phyloP scores from a whole-genome alignment of 2,888 invertebrate genomes.

The Palloptera scutellata region DNA sequence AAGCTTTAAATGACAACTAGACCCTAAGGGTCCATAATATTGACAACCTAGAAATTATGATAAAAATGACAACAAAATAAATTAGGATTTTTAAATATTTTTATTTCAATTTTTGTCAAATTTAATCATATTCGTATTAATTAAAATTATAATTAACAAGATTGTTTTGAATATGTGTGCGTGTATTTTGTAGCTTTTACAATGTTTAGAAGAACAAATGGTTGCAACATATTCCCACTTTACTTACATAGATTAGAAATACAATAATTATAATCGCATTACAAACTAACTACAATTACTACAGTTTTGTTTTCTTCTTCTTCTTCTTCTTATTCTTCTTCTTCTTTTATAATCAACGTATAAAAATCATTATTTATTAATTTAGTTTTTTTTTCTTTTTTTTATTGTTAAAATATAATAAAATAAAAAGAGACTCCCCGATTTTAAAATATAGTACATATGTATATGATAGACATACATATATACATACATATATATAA shows the following conservation, averaged over 20 bases:
- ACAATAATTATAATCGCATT: too few relatives aligned
- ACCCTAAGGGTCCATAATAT: too few relatives aligned
- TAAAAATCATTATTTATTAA: slow-evolving; percentile 25
- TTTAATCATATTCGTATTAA: too few relatives aligned
- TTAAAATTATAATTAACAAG: too few relatives aligned
- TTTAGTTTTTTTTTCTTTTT: slow-evolving; percentile 5
- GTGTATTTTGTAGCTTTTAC: too few relatives aligned
- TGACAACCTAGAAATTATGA: too few relatives aligned
- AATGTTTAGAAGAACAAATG: too few relatives aligned
- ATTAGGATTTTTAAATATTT: slow-evolving; percentile 25
- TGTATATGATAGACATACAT: neutral
- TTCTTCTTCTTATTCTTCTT: neutral
- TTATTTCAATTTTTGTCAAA: slow-evolving; percentile 27
- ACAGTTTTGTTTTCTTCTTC: slow-evolving; percentile 7
- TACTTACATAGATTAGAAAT: too few relatives aligned
- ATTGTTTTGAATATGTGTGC: too few relatives aligned
- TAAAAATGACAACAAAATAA: neutral
- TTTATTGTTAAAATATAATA: neutral
- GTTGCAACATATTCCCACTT: too few relatives aligned
- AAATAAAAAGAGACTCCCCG: slow-evolving; percentile 30
- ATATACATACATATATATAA: slow-evolving; percentile 16
- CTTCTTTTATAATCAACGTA: neutral
- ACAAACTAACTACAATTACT: slow-evolving; percentile 27
- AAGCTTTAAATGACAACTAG: too few relatives aligned
- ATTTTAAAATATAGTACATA: neutral